Base-by-base conservation (phyloP, 2,888 invertebrate genomes). In the Agrochola lota region DNA sequence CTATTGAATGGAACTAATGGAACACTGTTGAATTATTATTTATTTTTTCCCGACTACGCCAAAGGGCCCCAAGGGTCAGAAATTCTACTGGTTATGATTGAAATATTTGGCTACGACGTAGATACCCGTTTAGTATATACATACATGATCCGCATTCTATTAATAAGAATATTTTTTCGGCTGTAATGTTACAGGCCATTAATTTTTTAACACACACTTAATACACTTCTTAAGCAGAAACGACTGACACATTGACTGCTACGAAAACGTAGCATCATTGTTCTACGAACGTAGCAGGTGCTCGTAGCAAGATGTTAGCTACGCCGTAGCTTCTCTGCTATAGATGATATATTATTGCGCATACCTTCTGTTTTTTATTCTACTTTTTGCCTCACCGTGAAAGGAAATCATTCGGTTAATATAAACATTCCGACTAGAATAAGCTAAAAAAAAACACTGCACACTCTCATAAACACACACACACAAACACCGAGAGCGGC, bases 261-360 rank as follows among this genome's bases (percentile, higher is more conserved):
- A 68, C 43, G 52, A 43, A n/a, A 57, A 9, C 40, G 30, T 52
- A 60, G 40, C n/a, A 40, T 43, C 2, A 7, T 8, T 26, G 35
- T 57, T 57, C 76, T 66, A 59, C 57, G 49, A 20, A 0, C n/a
- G 43, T 52, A 52, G 40, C 60, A 17, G 17, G 9, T 9, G 35
- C 17, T 11, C 68, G 15, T 66, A 75, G 74, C 59, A 57, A 17
- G 12, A 60, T n/a, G 20, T 15, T 52, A 0, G n/a, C 59, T 67
- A 77, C 59, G 77, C 59, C 52, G 75, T 52, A 76, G 76, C 23
- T 43, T 43, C 5, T 52, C 35, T 52, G n/a, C 20, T n/a, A 11
- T 20, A 20, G 2, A 15, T 52, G 7, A 66, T 43, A 17, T 20
- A 30, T 20, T 43, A 43, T 43, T 66, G n/a, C n/a, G n/a, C 23